These are phyloP conservation scores for Porites evermanni DNA, from an alignment of 92 coral and sea anemone species.

Conservation along the genomic window DNA sequence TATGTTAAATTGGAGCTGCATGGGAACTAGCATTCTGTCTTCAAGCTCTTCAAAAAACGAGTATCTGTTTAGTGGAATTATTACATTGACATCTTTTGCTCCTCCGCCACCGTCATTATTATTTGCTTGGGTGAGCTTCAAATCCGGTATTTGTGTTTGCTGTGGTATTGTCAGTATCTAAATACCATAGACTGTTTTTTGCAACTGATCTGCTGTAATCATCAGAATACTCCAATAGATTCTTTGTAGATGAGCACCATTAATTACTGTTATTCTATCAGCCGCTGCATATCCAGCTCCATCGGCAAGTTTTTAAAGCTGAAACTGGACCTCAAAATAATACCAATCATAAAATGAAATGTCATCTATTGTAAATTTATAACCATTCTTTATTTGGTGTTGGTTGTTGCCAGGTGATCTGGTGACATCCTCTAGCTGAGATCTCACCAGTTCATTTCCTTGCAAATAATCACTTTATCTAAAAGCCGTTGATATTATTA, in stretches of 20 bases:
- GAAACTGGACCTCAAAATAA: slow-evolving; percentile 28
- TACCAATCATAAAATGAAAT: slow-evolving; percentile 33
- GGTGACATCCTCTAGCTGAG: slow-evolving; percentile 1
- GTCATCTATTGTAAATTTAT: slow-evolving; percentile 20
- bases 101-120: too few species aligned
- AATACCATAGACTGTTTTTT: too few species aligned
- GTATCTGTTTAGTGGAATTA: too few species aligned
- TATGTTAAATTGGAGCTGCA: too few species aligned
- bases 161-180: too few species aligned
- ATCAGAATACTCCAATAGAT: too few species aligned
- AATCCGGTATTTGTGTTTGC: too few species aligned
- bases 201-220: too few species aligned
- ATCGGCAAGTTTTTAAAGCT: slow-evolving; percentile 18
- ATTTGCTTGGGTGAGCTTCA: too few species aligned
- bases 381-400: slow-evolving; percentile 13
- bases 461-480: not conserved
- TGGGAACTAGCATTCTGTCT: too few species aligned
- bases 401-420: not conserved
- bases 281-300: not conserved
- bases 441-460: not conserved
- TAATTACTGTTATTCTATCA: slow-evolving; percentile 9
- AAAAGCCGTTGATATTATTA: not conserved
- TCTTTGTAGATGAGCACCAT: not conserved
- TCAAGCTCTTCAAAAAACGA: too few species aligned
- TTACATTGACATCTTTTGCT: too few species aligned